These are phyloP conservation scores for Drosophila tropicalis DNA, from an alignment of 1,140 invertebrate species.

Conservation along the genomic window DNA sequence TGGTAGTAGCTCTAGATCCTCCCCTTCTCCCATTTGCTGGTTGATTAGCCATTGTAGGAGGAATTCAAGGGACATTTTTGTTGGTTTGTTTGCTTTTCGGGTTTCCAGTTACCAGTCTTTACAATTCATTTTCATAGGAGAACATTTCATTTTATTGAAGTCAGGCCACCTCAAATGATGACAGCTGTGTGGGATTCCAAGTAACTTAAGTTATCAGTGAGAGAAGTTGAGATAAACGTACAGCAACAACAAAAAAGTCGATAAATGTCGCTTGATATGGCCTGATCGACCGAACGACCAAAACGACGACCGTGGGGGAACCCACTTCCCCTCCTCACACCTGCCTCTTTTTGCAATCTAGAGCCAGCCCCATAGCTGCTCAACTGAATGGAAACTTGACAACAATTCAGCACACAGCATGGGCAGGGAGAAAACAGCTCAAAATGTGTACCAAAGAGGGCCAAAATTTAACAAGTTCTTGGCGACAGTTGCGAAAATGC, in stretches of 20 bases:
- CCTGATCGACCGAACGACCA: conserved; percentile 6
- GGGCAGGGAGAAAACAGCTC: neutral
- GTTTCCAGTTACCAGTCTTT: conserved; percentile 14
- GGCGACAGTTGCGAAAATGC: neutral
- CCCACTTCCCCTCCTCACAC: too few relatives aligned
- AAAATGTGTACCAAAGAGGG: neutral
- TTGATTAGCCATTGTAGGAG: conserved; percentile 41
- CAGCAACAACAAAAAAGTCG: conserved; percentile 6
- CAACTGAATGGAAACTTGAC: conserved; percentile 9
- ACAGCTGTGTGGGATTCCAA: conserved; percentile 68
- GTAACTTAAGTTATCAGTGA: conserved; percentile 67
- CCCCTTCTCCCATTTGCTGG: neutral
- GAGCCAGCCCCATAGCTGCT: neutral
- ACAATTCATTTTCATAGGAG: conserved; percentile 50
- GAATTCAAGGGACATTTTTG: conserved; percentile 7
- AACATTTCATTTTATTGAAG: conserved; percentile 47
- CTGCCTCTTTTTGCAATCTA: neutral
- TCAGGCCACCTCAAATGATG: conserved; percentile 60
- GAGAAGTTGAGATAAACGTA: conserved; percentile 33
- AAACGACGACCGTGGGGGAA: too few relatives aligned
- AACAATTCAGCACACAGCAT: conserved; percentile 1
- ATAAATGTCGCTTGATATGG: conserved; percentile 14
- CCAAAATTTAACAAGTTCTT: neutral
- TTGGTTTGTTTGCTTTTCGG: conserved; percentile 11
- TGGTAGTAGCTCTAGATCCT: too few relatives aligned